These are phyloP conservation scores for Mechanitis messenoides DNA, from an alignment of 2,888 invertebrate genomes.

Conservation along the genomic window DNA sequence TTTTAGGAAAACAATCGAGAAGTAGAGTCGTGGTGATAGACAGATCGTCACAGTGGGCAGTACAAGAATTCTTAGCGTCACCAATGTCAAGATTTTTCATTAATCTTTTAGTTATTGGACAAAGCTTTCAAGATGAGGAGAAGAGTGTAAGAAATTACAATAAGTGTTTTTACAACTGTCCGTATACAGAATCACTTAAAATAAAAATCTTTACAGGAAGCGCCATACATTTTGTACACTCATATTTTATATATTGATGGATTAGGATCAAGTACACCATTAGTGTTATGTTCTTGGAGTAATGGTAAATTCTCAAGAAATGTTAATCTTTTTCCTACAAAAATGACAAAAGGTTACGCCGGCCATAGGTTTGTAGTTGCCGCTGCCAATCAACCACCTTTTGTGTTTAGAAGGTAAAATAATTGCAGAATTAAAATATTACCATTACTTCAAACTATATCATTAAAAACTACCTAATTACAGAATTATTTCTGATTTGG, in stretches of 20 bases:
- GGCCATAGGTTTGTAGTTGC: conserved; percentile 85
- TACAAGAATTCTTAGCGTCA: conserved; percentile 81
- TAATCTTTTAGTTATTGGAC: conserved; percentile 82
- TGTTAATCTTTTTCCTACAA: conserved; percentile 81
- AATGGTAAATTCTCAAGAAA: conserved; percentile 78
- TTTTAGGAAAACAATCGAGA: conserved; percentile 78
- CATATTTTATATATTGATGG: conserved; percentile 85
- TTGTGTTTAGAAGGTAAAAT: conserved; percentile 79
- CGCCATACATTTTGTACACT: conserved; percentile 84
- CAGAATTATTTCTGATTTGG: conserved; percentile 43
- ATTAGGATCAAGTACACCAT: conserved; percentile 80
- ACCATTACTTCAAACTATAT: no score
- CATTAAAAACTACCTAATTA: background rate
- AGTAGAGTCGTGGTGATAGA: conserved; percentile 82
- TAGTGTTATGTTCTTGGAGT: conserved; percentile 84
- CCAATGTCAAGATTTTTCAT: conserved; percentile 79
- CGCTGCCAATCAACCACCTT: conserved; percentile 84
- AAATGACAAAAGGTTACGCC: conserved; percentile 81
- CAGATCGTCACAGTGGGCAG: conserved; percentile 84
- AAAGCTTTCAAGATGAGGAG: conserved; percentile 76
- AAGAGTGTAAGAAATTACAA: conserved; percentile 52
- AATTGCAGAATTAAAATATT: no score
- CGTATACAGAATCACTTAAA: background rate
- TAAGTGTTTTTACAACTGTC: background rate
- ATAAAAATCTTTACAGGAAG: conserved; percentile 65